These are phyloP conservation scores for Epizoanthus illoricatus DNA, from an alignment of 92 coral and sea anemone genomes.

Conservation along the genomic window DNA sequence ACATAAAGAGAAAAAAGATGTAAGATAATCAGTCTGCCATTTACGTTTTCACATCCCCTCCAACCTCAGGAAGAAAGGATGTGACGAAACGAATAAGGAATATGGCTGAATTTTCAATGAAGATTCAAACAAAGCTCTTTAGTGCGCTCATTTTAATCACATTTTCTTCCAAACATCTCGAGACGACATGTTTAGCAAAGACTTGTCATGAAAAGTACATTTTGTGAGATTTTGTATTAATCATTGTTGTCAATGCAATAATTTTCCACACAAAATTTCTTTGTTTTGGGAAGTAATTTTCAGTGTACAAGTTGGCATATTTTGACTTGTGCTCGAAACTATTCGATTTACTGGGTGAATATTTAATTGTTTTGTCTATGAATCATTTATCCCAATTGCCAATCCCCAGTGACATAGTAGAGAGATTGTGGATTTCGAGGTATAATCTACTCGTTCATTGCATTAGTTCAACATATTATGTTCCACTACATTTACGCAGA, in stretches of 20 bases:
- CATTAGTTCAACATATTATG: slow-evolving; percentile 27
- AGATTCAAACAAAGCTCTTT: slow-evolving; percentile 47
- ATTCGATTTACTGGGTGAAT: slow-evolving; percentile 55
- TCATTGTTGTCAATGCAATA: not conserved
- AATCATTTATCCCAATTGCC: slow-evolving; percentile 58
- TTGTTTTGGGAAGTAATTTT: slow-evolving; percentile 8
- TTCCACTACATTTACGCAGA: not conserved
- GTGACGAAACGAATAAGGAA: slow-evolving; percentile 67
- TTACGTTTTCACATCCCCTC: not conserved
- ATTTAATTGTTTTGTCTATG: slow-evolving; percentile 67
- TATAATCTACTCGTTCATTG: not conserved
- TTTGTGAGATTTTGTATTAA: not conserved
- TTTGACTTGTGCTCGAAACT: slow-evolving; percentile 18
- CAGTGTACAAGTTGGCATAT: not conserved
- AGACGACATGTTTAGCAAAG: not conserved
- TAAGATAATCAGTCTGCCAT: slow-evolving; percentile 20
- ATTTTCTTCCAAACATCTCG: slow-evolving; percentile 6
- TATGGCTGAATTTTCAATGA: slow-evolving; percentile 55
- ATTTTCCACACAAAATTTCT: not conserved
- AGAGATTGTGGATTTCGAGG: not conserved
- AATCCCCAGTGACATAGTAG: slow-evolving; percentile 26
- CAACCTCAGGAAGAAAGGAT: slow-evolving; percentile 22
- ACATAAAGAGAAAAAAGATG: not conserved
- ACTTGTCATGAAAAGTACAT: not conserved
- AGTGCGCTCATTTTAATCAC: slow-evolving; percentile 28